phyloP scores from a whole-genome alignment of 2,113 vertebrate species.

The Microcebus tavaratra region DNA sequence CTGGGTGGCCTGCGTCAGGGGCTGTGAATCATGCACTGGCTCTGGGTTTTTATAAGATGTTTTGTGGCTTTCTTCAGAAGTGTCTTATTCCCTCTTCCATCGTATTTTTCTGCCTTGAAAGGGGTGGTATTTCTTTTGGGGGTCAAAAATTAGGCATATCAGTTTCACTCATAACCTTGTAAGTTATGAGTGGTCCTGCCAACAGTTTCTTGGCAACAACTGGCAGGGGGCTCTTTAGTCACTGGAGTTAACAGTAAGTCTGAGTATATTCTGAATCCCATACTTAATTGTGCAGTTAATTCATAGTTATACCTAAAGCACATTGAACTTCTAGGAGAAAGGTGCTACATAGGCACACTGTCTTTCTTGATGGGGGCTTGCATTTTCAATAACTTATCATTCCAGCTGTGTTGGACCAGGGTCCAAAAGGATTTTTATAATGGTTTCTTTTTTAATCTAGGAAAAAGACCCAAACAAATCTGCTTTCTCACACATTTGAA shows the following conservation, averaged over 20 bases:
- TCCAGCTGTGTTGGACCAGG: slow-evolving; percentile 69
- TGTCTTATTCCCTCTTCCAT: background rate
- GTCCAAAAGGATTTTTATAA: slow-evolving; percentile 73
- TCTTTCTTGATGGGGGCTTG: background rate
- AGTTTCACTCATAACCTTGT: background rate
- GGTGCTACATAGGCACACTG: background rate
- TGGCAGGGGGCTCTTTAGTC: background rate
- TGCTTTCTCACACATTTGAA: slow-evolving; percentile 48
- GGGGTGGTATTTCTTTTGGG: slow-evolving; percentile 21
- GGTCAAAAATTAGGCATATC: background rate
- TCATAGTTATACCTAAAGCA: slow-evolving; percentile 12
- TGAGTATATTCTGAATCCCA: background rate
- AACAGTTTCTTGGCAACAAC: background rate
- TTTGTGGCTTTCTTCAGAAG: slow-evolving; percentile 35
- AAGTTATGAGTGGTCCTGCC: background rate
- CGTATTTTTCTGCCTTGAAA: background rate
- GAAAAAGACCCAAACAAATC: slow-evolving; percentile 38
- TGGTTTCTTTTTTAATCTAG: slow-evolving; percentile 70
- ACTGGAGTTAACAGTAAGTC: background rate
- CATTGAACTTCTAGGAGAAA: background rate
- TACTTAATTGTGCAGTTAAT: background rate
- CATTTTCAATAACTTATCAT: slow-evolving; percentile 57
- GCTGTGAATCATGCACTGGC: slow-evolving; percentile 64
- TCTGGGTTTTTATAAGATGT: slow-evolving; percentile 31
- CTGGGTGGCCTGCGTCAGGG: slow-evolving; percentile 59